Base-by-base conservation (phyloP, 2,113 vertebrate genomes). In the Gallinago media region DNA sequence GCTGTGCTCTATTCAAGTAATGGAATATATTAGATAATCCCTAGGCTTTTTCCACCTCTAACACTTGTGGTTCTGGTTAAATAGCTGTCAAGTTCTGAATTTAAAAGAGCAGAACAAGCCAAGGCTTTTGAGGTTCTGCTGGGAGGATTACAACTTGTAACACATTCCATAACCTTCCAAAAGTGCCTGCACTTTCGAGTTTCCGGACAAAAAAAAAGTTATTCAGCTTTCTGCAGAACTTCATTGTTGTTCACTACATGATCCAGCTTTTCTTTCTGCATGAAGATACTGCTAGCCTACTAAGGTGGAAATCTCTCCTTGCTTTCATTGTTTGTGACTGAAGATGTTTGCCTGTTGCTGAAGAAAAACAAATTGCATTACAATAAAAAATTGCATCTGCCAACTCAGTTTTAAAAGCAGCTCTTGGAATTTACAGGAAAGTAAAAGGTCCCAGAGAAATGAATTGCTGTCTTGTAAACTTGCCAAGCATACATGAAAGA, bases 41-140 rank as follows among this genome's bases (percentile, higher is more conserved):
- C 85, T 38, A 88, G 94, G 88, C 92, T 88, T 81, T 90, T 93
- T 62, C 90, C 68, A 96, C 92, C 88, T 95, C 93, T 85, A 79
- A 73, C 62, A 17, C 87, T 95, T 89, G 92, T 93, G 93, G 88
- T 92, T 96, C 95, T 96, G 76, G 38, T 96, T 93, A 96, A 94
- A 92, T 65, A 92, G 88, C 90, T 96, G 95, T 86, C 94, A 94
- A 86, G 75, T 78, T 52, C 79, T 80, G 94, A 84, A 88, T 96
- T 92, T 95, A 63, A 95, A 96, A 92, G 61, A 87, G 86, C 68
- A 84, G 92, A 77, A 36, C 36, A 88, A 94, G 96, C 96, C 95
- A 97, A 95, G 47, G 85, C 91, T 92, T 95, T 96, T 92, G 94
- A 96, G 94, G 91, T 96, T 96, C 85, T 95, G 72, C 79, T 92